Evolutionary conservation across 2,113 vertebrate species (phyloP).

Genomic region (Phaethon lepturus): DNA sequence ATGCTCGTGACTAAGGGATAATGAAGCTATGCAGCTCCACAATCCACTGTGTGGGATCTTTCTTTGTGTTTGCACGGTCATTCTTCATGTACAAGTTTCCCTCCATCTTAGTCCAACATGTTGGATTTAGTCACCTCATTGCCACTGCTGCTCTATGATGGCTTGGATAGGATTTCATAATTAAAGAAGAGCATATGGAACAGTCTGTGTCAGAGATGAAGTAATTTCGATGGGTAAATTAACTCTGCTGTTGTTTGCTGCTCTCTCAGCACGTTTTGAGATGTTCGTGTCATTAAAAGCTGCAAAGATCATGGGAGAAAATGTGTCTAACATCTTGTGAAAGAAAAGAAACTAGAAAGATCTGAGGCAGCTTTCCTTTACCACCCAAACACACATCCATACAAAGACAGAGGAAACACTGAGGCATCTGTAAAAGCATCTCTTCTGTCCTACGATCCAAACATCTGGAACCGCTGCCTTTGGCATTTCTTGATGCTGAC

Average conservation of each 20-base stretch:
- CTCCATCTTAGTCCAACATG: fast-evolving
- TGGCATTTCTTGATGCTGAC: not conserved
- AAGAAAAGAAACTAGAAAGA: not conserved
- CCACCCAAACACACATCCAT: not conserved
- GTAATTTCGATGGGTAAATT: not conserved
- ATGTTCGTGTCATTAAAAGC: not conserved
- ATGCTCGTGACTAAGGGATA: not conserved
- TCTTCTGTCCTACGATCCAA: not conserved
- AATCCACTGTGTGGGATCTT: not conserved
- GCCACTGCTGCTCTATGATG: not conserved
- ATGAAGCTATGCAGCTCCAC: not conserved
- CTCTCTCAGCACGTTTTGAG: not conserved
- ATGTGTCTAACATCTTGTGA: not conserved
- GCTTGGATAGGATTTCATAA: not conserved
- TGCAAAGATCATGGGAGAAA: not conserved
- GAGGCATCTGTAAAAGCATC: not conserved
- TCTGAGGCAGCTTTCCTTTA: not conserved
- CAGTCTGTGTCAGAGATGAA: not conserved
- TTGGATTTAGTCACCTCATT: not conserved
- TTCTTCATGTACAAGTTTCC: not conserved
- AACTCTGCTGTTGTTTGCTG: not conserved
- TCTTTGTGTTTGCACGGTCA: not conserved
- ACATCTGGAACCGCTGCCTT: not conserved
- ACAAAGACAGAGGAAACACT: not conserved
- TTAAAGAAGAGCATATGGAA: not conserved